Conservation (phyloP, 1,140 invertebrate genomes). For the Orchestia grillus region DNA sequence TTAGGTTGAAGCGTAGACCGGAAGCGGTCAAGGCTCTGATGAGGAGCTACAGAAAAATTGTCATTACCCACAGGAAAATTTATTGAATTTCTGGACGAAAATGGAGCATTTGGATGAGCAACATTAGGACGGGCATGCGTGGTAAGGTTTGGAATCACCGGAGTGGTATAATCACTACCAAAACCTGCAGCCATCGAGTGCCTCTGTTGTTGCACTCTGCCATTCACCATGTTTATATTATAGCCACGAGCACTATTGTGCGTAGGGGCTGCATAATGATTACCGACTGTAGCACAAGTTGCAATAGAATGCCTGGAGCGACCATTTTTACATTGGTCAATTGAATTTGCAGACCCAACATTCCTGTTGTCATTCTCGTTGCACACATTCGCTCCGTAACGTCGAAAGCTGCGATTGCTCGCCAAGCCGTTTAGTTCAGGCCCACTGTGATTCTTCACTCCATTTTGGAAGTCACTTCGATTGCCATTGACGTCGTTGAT, state of each 20-base stretch:
- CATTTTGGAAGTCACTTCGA: not conserved
- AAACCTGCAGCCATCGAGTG: not conserved
- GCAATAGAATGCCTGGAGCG: slow-evolving; percentile 2
- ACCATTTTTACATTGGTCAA: not conserved
- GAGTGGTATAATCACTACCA: not conserved
- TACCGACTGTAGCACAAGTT: not conserved
- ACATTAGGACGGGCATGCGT: not conserved
- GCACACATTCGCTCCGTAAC: not conserved
- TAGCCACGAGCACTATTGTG: not conserved
- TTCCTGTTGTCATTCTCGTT: not conserved
- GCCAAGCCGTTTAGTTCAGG: not conserved
- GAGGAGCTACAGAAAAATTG: not conserved
- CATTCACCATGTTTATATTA: not conserved
- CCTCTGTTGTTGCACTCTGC: not conserved
- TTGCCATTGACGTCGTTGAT: not conserved
- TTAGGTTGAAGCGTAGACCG: not conserved
- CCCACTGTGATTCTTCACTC: not conserved
- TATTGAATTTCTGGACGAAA: not conserved
- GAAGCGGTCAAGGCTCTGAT: not conserved
- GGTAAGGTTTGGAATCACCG: not conserved
- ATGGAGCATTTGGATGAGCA: not conserved
- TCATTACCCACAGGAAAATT: not conserved
- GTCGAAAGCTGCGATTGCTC: not conserved
- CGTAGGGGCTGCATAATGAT: not conserved
- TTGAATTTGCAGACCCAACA: not conserved